phyloP scores from a whole-genome alignment of 2,888 invertebrate species.

The Cabera pusaria region DNA sequence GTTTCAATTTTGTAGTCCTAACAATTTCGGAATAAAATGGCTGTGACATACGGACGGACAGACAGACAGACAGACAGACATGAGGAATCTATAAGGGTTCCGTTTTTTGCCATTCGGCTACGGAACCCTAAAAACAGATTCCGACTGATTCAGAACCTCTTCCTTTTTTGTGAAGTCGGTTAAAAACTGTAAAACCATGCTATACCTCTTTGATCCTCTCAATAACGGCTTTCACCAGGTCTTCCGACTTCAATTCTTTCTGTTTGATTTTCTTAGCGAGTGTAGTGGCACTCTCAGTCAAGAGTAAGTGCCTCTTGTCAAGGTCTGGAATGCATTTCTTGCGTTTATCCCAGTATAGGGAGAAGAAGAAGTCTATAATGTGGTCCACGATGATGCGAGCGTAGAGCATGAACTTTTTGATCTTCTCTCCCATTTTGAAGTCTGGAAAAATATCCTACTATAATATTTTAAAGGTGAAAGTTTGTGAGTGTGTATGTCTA shows the following conservation, averaged over 20 bases:
- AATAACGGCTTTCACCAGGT: conserved; percentile 88
- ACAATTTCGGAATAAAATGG: too few species aligned
- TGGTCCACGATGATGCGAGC: conserved; percentile 55
- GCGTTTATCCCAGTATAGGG: conserved; percentile 66
- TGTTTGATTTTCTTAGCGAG: conserved; percentile 86
- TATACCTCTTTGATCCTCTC: conserved; percentile 90
- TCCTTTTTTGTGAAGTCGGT: too few species aligned
- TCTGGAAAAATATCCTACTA: conserved; percentile 16
- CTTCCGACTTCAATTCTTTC: conserved; percentile 86
- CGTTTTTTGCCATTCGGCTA: too few species aligned
- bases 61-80: too few species aligned
- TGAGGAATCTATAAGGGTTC: too few species aligned
- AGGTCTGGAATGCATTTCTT: conserved; percentile 58
- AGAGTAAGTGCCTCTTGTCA: conserved; percentile 55
- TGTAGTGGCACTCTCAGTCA: conserved; percentile 85
- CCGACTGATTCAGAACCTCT: too few species aligned
- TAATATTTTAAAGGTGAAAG: too few species aligned
- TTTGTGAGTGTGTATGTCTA: too few species aligned
- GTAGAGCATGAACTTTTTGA: conserved; percentile 45
- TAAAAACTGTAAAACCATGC: too few species aligned
- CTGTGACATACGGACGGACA: too few species aligned
- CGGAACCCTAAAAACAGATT: too few species aligned
- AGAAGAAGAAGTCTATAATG: conserved; percentile 66
- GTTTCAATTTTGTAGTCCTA: too few species aligned
- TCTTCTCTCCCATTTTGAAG: conserved; percentile 39